Evolutionary conservation across 2,888 invertebrate genomes (phyloP), one percentile per base, ranked within the genome.

Genomic region (Tholera decimalis): DNA sequence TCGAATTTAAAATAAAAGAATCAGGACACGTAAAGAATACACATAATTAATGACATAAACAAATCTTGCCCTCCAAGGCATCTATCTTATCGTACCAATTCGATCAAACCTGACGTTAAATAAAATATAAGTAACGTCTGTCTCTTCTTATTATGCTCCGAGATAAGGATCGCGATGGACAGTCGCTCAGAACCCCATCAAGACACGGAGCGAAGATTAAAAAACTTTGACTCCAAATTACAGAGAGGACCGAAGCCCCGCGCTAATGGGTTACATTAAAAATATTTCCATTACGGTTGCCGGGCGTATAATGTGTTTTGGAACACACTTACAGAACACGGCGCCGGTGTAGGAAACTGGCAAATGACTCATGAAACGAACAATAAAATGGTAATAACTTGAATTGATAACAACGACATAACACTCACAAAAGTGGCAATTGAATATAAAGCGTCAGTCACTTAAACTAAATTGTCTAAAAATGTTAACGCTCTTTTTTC

Each of bases 81-180:
- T 83, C 87, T 94, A 82, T 83, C 87, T 94, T 95, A 95, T 95
- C 95, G 81, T 74, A 84, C 85, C 89, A 91, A 85, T 92, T 93
- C 90, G 93, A 95, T 95, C 95, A 92, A 88, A 87, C 89, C 89
- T 91, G 94, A 93, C 91, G 88, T 94, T 93, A 92, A 93, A 94
- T 94, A 94, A 95, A 94, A 94, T 95, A 92, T 95, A 95, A 93
- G 93, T 92, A 89, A 94, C 90, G 93, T 94, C 93, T 93, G 94
- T 94, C 94, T 93, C 92, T 91, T 93, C 92, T 93, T 95, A 94
- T 95, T 95, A 94, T 93, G 87, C 91, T 85, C 79, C 72, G 80
- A 92, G 95, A 95, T 95, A 94, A 93, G 91, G 85, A 94, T 95
- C 95, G 81, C 88, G 87, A 93, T 91, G 93, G 94, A 94, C 94